Conservation (phyloP, 2,888 invertebrate genomes). For the Alloscopus bannaensis region DNA sequence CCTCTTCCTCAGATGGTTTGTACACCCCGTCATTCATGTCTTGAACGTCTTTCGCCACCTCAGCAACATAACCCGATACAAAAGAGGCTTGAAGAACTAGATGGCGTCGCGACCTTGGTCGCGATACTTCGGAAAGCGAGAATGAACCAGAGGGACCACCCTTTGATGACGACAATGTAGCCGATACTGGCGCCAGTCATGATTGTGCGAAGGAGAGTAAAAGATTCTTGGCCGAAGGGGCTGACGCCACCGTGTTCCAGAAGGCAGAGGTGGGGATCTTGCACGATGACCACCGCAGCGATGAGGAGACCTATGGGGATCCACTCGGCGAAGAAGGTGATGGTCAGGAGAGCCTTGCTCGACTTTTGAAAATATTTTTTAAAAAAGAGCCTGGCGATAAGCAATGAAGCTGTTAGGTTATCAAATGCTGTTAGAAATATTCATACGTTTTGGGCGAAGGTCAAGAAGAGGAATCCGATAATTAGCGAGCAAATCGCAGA, state of each 20-base stretch:
- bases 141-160: conserved; percentile 19
- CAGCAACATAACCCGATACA: too few relatives aligned
- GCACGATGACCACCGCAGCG: neutral
- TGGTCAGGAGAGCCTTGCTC: neutral
- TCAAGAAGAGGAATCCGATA: too few relatives aligned
- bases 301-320: neutral
- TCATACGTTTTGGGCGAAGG: too few relatives aligned
- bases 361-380: too few relatives aligned
- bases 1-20: neutral
- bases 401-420: too few relatives aligned
- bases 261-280: conserved; percentile 19
- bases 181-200: neutral
- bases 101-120: too few relatives aligned
- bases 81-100: too few relatives aligned
- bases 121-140: neutral
- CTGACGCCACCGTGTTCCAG: conserved; percentile 33
- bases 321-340: neutral
- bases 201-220: conserved; percentile 7
- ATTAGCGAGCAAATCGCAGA: too few relatives aligned
- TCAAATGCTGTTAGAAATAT: too few relatives aligned
- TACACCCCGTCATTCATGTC: neutral
- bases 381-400: too few relatives aligned
- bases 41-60: neutral
- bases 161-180: conserved; percentile 5
- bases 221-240: neutral